Conservation (phyloP, 2,113 vertebrate species). For the Loxodonta africana region DNA sequence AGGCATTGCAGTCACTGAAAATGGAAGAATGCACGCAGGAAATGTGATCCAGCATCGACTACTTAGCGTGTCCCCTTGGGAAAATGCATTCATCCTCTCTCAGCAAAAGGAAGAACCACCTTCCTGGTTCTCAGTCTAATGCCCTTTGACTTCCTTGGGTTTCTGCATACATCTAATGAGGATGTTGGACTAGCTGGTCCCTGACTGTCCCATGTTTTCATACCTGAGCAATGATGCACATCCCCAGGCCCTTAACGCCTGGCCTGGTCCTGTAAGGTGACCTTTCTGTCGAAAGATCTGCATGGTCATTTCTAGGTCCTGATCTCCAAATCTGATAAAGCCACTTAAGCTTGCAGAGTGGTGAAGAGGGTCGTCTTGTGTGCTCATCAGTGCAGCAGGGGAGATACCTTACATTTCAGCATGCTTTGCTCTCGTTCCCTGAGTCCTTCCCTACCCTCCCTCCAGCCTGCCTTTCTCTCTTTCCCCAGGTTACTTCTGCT, state of each 20-base stretch:
- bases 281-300: background rate
- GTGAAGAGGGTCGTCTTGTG: background rate
- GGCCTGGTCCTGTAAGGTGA: background rate
- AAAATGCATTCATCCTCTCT: background rate
- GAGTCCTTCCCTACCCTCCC: background rate
- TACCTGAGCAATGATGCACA: background rate
- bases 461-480: background rate
- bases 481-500: background rate
- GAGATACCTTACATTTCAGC: background rate
- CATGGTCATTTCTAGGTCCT: background rate
- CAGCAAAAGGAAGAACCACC: background rate
- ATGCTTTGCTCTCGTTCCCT: background rate
- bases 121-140: background rate
- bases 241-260: background rate
- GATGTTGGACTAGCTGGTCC: background rate
- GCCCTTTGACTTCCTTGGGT: background rate
- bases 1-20: background rate
- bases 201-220: background rate
- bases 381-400: background rate
- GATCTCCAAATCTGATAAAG: background rate
- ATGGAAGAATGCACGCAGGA: background rate
- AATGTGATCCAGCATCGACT: fast-evolving
- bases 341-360: background rate
- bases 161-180: background rate
- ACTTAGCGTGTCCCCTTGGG: background rate